Percentiles rank a stretch among this genome's conserved stretches.
Evolutionary conservation across 1,140 invertebrate species (phyloP).

Genomic region (Ganaspis sp.): DNA sequence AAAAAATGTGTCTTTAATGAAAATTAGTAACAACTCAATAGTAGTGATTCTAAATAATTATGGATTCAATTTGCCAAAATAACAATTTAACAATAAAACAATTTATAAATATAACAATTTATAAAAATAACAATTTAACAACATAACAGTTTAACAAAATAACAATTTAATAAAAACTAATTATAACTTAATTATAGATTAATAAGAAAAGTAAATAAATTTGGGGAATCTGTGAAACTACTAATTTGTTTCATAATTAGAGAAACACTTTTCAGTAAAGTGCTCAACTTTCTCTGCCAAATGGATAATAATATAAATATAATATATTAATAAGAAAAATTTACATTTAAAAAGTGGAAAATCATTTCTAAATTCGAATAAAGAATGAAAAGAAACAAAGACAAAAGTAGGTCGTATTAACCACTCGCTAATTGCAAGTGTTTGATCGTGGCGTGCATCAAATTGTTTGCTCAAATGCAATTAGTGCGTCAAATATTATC

Average conservation of each 20-base stretch:
- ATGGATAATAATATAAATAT: not conserved
- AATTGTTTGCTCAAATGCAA: constrained; percentile 2
- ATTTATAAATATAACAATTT: too few relatives aligned
- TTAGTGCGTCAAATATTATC: constrained; percentile 19
- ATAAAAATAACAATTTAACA: too few relatives aligned
- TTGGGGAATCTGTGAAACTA: not conserved
- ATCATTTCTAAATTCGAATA: not conserved
- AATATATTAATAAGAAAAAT: not conserved
- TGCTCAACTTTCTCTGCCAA: not conserved
- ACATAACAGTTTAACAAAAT: not conserved
- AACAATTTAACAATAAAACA: too few relatives aligned
- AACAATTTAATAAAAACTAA: not conserved
- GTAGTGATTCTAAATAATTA: too few relatives aligned
- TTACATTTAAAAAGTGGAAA: not conserved
- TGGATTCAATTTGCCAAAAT: too few relatives aligned
- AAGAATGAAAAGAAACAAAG: constrained; percentile 2
- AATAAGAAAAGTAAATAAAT: not conserved
- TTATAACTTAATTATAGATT: not conserved
- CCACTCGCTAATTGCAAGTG: constrained; percentile 1
- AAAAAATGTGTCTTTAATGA: too few relatives aligned
- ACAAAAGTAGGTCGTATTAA: constrained; percentile 14
- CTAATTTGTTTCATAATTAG: not conserved
- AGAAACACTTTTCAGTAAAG: constrained; percentile 4
- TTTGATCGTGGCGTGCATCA: constrained; percentile 14
- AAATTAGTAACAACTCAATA: too few relatives aligned